Conservation (phyloP, 1,140 invertebrate genomes). For the Cydia pomonella region DNA sequence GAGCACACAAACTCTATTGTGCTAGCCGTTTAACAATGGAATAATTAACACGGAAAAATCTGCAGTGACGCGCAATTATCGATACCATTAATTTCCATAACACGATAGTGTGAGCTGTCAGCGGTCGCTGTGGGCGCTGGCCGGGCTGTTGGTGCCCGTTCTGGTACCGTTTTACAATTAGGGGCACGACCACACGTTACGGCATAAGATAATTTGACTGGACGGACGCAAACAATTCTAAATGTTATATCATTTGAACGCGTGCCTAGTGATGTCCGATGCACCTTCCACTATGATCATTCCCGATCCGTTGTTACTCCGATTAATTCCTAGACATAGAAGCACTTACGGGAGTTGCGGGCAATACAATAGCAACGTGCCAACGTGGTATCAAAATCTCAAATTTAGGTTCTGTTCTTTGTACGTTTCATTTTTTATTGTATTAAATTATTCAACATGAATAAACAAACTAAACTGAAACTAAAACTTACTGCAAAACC, state of each 20-base stretch:
- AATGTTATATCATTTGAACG: neutral
- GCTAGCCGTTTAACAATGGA: conserved; percentile 38
- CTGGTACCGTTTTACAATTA: conserved; percentile 29
- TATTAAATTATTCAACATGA: no score
- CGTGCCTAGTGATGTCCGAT: neutral
- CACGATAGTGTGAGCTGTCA: conserved; percentile 46
- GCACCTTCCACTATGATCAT: neutral
- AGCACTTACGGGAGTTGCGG: no score
- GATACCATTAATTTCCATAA: conserved; percentile 47
- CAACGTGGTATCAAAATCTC: no score
- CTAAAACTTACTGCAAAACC: no score
- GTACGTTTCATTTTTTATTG: no score
- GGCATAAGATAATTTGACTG: conserved; percentile 25
- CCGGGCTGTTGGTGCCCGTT: conserved; percentile 28
- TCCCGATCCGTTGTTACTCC: neutral
- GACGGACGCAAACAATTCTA: conserved; percentile 19
- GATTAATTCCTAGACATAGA: no score
- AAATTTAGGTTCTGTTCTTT: no score
- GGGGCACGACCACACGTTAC: conserved; percentile 30
- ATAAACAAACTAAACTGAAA: no score
- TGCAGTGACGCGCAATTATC: conserved; percentile 33
- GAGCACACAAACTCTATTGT: conserved; percentile 14
- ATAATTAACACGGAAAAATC: conserved; percentile 43
- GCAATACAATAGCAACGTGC: no score
- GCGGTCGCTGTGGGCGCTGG: conserved; percentile 25